phyloP scores from a whole-genome alignment of 2,797 vertebrate species.

The Clangula hyemalis region DNA sequence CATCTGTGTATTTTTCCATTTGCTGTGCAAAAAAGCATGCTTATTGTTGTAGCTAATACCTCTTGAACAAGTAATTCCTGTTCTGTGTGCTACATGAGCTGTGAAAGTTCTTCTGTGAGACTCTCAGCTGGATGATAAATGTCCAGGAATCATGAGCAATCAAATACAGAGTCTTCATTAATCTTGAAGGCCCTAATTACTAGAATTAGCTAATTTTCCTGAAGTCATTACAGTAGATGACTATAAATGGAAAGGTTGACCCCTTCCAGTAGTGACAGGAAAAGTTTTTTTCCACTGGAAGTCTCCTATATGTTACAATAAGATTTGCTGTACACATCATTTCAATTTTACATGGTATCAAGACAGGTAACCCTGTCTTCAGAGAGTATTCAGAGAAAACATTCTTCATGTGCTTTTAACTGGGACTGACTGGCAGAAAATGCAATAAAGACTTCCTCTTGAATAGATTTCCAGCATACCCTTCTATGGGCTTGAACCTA shows the following conservation, averaged over 20 bases:
- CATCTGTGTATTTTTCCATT: not conserved
- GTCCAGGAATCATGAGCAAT: constrained; percentile 3
- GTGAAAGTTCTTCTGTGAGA: not conserved
- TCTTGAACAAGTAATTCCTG: not conserved
- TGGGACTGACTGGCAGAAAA: not conserved
- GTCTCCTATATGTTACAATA: not conserved
- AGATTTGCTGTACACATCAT: not conserved
- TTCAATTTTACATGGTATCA: not conserved
- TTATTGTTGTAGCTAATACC: not conserved
- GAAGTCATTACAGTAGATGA: not conserved
- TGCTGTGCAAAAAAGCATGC: not conserved
- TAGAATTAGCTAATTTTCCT: not conserved
- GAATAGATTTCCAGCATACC: not conserved
- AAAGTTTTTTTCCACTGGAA: not conserved
- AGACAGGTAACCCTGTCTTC: not conserved
- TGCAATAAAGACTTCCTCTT: not conserved
- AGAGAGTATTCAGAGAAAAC: not conserved
- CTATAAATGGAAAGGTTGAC: constrained; percentile 8
- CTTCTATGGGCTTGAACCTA: not conserved
- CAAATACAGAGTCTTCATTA: not conserved
- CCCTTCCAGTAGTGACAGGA: not conserved
- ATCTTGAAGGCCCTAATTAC: constrained; percentile 35
- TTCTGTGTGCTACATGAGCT: not conserved
- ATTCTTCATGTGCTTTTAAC: not conserved
- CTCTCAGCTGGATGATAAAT: not conserved